Conservation (phyloP, 2,113 vertebrate species). For the Tonatia bakeri region DNA sequence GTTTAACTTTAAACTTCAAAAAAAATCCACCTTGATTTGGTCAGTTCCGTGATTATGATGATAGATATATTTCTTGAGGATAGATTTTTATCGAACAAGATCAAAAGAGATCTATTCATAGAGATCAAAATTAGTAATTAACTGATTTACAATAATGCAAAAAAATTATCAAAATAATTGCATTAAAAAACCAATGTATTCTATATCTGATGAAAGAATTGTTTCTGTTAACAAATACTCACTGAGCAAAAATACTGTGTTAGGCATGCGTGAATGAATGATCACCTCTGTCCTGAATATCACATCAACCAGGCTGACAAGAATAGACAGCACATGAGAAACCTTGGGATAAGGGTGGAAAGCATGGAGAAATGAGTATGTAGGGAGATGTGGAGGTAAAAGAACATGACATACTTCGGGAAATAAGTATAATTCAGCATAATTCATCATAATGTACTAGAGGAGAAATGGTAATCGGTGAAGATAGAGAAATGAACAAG, state of each 20-base stretch:
- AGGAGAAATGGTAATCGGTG: neutral
- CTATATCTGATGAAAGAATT: neutral
- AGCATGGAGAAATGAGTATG: neutral
- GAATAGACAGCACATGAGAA: neutral
- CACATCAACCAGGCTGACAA: neutral
- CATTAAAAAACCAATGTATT: neutral
- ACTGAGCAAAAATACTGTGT: neutral
- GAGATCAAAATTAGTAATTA: neutral
- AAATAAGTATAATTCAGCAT: neutral
- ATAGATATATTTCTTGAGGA: neutral
- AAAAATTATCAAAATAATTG: constrained; percentile 12
- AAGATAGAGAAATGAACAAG: neutral
- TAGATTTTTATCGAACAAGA: neutral
- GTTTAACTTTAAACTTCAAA: constrained; percentile 29
- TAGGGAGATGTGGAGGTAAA: neutral
- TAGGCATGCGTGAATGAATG: neutral
- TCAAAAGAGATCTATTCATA: neutral
- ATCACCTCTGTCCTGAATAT: neutral
- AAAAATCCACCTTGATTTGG: neutral
- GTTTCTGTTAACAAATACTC: neutral
- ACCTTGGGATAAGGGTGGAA: neutral
- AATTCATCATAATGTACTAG: neutral
- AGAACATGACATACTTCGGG: neutral
- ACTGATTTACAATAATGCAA: neutral
- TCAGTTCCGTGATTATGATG: neutral